Conservation (phyloP, 2,797 vertebrate species). For the Acanthornis magna region DNA sequence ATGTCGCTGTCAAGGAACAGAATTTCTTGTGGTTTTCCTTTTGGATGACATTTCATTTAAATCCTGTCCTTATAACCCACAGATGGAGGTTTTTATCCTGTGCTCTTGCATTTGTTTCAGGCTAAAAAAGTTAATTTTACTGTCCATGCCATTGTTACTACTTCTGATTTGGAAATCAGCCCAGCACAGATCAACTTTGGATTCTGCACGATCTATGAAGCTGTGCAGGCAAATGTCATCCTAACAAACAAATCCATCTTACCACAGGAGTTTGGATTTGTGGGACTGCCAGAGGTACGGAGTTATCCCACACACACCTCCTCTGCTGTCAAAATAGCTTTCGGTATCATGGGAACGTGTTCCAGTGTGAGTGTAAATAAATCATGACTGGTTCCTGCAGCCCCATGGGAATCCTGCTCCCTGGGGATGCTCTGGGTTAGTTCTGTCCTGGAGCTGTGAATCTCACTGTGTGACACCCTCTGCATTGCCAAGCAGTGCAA, state of each 20-base stretch:
- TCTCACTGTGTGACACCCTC: neutral
- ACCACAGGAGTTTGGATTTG: conserved; percentile 90
- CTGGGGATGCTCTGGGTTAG: neutral
- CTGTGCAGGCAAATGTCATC: conserved; percentile 73
- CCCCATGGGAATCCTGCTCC: neutral
- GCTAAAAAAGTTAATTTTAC: conserved; percentile 78
- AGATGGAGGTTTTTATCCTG: neutral
- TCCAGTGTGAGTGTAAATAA: neutral
- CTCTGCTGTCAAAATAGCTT: neutral
- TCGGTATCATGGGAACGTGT: neutral
- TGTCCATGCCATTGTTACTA: conserved; percentile 86
- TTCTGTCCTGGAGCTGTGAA: neutral
- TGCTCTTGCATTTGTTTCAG: conserved; percentile 65
- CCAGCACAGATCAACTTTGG: conserved; percentile 83
- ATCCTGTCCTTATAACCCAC: neutral
- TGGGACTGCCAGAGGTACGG: conserved; percentile 84
- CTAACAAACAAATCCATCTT: conserved; percentile 87
- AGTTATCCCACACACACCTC: neutral
- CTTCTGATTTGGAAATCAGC: conserved; percentile 84
- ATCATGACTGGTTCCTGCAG: neutral
- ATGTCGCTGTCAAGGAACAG: neutral
- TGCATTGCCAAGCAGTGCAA: neutral
- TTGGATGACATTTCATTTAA: neutral
- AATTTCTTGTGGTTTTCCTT: neutral
- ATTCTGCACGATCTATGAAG: conserved; percentile 84